phyloP scores from a whole-genome alignment of 2,888 invertebrate genomes.

The Anthophora plumipes region DNA sequence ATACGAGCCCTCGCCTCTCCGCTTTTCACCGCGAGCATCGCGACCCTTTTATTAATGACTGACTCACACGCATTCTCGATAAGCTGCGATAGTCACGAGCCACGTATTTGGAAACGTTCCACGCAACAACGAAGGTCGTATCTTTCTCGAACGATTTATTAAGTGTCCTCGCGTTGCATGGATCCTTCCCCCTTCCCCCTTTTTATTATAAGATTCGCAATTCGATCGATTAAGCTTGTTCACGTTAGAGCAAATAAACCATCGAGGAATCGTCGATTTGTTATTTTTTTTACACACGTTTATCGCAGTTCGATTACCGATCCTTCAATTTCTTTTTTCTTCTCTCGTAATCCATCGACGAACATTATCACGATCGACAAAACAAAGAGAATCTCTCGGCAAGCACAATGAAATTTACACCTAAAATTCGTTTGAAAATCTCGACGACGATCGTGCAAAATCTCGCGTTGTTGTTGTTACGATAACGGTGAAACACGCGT shows the following conservation, averaged over 20 bases:
- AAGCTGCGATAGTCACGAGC: conserved; percentile 67
- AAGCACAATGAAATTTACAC: conserved; percentile 3
- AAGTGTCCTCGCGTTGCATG: conserved; percentile 11
- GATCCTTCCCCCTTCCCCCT: background rate
- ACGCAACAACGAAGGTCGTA: conserved; percentile 45
- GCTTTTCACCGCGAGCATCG: conserved; percentile 66
- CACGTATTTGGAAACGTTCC: conserved; percentile 28
- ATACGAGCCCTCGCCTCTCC: conserved; percentile 76
- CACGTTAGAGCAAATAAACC: conserved; percentile 30
- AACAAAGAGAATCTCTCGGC: conserved; percentile 13
- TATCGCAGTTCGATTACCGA: conserved; percentile 35
- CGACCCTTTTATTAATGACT: conserved; percentile 79
- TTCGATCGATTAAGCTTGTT: conserved; percentile 28
- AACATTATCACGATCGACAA: conserved; percentile 1
- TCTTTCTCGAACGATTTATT: conserved; percentile 57
- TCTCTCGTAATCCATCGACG: conserved; percentile 19
- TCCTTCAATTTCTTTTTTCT: background rate
- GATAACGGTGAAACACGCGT: conserved; percentile 26
- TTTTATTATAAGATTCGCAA: conserved; percentile 23
- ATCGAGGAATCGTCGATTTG: background rate
- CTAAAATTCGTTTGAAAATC: conserved; percentile 10
- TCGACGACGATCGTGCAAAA: background rate
- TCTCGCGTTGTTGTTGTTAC: background rate
- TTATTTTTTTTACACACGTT: conserved; percentile 38
- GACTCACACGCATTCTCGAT: conserved; percentile 77